Conservation (phyloP, 2,113 vertebrate genomes). For the Helogale parvula region DNA sequence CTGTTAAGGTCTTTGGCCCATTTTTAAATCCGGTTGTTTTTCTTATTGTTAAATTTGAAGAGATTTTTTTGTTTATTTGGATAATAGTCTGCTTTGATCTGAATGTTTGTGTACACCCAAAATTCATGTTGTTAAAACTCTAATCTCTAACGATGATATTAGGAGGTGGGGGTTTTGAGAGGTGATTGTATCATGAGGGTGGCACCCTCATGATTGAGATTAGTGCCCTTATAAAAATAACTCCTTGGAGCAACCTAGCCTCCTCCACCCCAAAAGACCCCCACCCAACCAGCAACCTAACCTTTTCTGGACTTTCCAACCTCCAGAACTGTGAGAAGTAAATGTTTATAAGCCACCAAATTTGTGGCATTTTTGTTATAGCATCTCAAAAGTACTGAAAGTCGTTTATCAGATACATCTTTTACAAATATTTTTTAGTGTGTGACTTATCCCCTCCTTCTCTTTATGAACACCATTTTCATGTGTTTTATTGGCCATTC, state of each 20-base stretch:
- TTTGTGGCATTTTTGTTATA: not conserved
- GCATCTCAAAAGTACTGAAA: not conserved
- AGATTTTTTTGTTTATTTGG: not conserved
- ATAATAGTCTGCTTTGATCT: not conserved
- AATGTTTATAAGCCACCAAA: not conserved
- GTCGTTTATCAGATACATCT: not conserved
- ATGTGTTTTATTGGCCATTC: not conserved
- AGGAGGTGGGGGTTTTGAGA: not conserved
- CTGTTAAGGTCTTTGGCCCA: not conserved
- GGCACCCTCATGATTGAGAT: not conserved
- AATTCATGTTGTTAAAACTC: not conserved
- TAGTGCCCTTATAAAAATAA: not conserved
- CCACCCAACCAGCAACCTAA: not conserved
- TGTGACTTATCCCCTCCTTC: not conserved
- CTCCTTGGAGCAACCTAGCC: not conserved
- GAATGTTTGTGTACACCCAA: not conserved
- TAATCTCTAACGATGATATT: not conserved
- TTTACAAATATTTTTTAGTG: not conserved
- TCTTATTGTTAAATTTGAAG: not conserved
- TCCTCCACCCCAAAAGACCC: not conserved
- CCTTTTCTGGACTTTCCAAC: not conserved
- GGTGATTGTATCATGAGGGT: not conserved
- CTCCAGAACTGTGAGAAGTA: not conserved
- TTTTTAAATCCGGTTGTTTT: not conserved
- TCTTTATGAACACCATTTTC: not conserved